Evolutionary conservation across 2,113 vertebrate genomes (phyloP), one percentile per base, ranked within the genome.

Genomic region (Amphiprion ocellaris): DNA sequence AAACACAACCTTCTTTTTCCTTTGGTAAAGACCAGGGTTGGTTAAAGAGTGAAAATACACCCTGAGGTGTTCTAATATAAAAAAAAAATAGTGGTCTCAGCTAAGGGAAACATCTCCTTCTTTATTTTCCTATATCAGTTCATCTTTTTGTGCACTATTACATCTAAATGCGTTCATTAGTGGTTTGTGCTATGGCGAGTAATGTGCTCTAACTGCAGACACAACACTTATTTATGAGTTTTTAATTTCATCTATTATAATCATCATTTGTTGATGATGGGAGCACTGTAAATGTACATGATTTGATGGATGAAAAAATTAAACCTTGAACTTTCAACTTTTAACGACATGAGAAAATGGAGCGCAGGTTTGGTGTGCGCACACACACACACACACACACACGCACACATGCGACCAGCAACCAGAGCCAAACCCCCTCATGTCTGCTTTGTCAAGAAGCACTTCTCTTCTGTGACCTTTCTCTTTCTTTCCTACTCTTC

Each of bases 401-500:
- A 79, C 39, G 67, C 60, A 68, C 30, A 66, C 26, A 68, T 21
- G 10, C 52, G 62, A 59, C 30, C 30, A 68, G 41, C 69, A 50
- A 53, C 30, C 17, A 24, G 10, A 81, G 49, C 24, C 76, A 58
- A 69, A 81, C 69, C 28, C 72, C 63, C 74, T 75, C 58, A 71
- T 82, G 69, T 83, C 82, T 81, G 77, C 77, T 69, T 87, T 82
- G 77, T 87, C 62, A 82, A 84, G 83, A 77, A 86, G 76, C 85
- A 79, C 83, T 84, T 81, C 62, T 87, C 70, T 70, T 69, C 74
- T 82, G 59, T 83, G 79, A 77, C 81, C 82, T 74, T 68, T 75
- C 64, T 75, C 66, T 77, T 86, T 88, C 68, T 81, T 83, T 89
- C 86, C 79, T 83, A 61, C 83, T 87, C 83, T 81, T 87, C 84